Evolutionary conservation across 92 coral and sea anemone species (phyloP), one percentile per base, ranked within the genome.

Genomic region (Umimayanthus kanabou): DNA sequence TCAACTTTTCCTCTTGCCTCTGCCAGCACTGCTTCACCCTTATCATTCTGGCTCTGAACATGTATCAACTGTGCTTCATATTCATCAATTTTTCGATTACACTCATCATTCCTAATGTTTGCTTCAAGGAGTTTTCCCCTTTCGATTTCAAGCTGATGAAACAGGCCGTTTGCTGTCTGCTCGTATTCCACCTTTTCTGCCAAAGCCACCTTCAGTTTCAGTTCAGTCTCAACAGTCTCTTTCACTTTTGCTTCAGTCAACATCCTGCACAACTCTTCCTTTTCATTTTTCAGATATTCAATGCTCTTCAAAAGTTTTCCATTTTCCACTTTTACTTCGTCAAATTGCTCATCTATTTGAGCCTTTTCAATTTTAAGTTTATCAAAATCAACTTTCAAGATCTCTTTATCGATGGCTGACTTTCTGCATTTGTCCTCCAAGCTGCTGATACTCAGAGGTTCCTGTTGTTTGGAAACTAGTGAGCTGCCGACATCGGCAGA

Each of bases 381-480:
- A 18, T 83, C 87, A 83, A 39, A 83, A 69, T 83, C 87, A 67
- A 83, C 87, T 70, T 83, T 83, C 69, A 83, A 70, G 42, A 83
- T 83, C 67, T 83, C 87, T 70, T 83, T 83, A 76, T 83, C 87
- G 6, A 83, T 43, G 58, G 77, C 87, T 83, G 87, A 83, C 45
- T 83, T 83, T 45, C 78, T 83, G 87, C 78, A 83, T 45, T 83
- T 73, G 78, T 71, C 87, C 45, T 83, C 74, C 69, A 83, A 26
- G 67, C 66, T 83, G 3, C 78, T 26, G 25, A 83, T 70, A 67
- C 87, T 83, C 26, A 83, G 6, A 28, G 87, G 87, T 28, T 83
- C 78, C 69, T 69, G 77, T 0, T 70, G 13, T 66, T 81, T 81
- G 9, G 57, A 23, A 9, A 58, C 78, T 28, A 69, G 33, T 43